Base-by-base conservation (phyloP, 2,797 vertebrate species). In the Mus spretus region DNA sequence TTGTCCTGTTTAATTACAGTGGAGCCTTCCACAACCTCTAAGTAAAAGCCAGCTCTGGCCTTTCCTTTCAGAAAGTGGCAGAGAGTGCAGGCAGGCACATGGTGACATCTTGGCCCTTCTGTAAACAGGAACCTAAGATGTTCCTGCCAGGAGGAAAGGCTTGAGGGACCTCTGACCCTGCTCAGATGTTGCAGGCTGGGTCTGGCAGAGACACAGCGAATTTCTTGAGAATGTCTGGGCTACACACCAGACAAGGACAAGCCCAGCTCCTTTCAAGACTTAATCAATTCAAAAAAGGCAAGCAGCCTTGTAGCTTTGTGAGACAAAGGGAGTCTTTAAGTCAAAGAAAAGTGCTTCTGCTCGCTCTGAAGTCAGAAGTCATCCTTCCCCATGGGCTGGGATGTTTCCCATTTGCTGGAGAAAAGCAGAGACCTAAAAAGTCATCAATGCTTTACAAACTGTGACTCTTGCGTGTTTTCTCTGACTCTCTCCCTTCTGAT, bases 381-480 rank as follows among this genome's bases (percentile, higher is more conserved):
- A 63, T 55, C 88, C 65, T 70, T 20, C 59, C 90, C 26, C 28
- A 74, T n/a, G 44, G 91, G 83, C 85, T 96, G 67, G 95, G 47
- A 15, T 96, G 89, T 94, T 81, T 94, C 61, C 91, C 53, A 91
- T 97, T 97, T 94, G 86, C 91, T 19, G 28, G 55, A 97, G 80
- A 89, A 70, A 93, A 97, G 75, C 85, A 65, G 87, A 84, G 70
- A 95, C 92, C 65, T 94, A 88, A 94, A 94, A 97, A 70, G n/a
- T 97, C 97, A n/a, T 97, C 67, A 91, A 9, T 31, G 44, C 81
- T 98, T 98, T 93, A 95, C 79, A 97, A 81, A 92, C n/a, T 96
- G 85, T 95, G 81, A 93, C 65, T 93, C 81, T 93, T 96, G 26
- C 91, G 31, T 22, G 22, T 12, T 14, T 34, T 31, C 31, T 31